Evolutionary conservation across 2,113 vertebrate genomes (phyloP).

Genomic region (Takifugu flavidus): DNA sequence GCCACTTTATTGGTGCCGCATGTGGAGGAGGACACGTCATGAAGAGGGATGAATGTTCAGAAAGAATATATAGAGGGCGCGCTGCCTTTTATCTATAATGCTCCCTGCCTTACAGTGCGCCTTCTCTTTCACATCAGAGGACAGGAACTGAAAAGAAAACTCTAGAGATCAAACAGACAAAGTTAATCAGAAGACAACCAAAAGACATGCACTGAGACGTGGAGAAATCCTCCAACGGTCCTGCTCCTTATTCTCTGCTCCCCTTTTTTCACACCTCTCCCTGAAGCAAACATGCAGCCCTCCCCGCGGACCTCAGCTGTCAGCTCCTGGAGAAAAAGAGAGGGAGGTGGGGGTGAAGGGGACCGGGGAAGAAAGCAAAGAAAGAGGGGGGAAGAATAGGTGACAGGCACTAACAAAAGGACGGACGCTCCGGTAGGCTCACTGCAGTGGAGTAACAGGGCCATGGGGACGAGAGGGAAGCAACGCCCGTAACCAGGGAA

Average conservation of each 20-base stretch:
- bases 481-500: slow-evolving; percentile 52
- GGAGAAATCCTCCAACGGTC: slow-evolving; percentile 36
- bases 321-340: slow-evolving; percentile 56
- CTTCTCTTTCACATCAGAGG: slow-evolving; percentile 61
- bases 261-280: slow-evolving; percentile 45
- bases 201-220: slow-evolving; percentile 60
- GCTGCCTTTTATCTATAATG: slow-evolving; percentile 67
- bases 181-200: slow-evolving; percentile 71
- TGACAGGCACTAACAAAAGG: slow-evolving; percentile 74
- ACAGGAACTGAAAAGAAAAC: slow-evolving; percentile 62
- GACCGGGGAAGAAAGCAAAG: slow-evolving; percentile 7
- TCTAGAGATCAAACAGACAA: slow-evolving; percentile 74
- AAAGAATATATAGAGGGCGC: slow-evolving; percentile 56
- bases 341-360: slow-evolving; percentile 23
- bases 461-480: slow-evolving; percentile 66
- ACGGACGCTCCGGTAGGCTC: slow-evolving; percentile 67
- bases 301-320: slow-evolving; percentile 72
- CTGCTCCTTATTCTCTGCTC: slow-evolving; percentile 42
- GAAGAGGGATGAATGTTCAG: slow-evolving; percentile 56
- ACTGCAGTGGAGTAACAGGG: slow-evolving; percentile 63
- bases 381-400: slow-evolving; percentile 43
- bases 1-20: slow-evolving; percentile 4
- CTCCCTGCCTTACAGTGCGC: slow-evolving; percentile 49
- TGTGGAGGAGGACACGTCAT: slow-evolving; percentile 26
- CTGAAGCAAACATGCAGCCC: slow-evolving; percentile 50